Conservation (phyloP, 2,797 vertebrate genomes). For the Onychomys arenicola region DNA sequence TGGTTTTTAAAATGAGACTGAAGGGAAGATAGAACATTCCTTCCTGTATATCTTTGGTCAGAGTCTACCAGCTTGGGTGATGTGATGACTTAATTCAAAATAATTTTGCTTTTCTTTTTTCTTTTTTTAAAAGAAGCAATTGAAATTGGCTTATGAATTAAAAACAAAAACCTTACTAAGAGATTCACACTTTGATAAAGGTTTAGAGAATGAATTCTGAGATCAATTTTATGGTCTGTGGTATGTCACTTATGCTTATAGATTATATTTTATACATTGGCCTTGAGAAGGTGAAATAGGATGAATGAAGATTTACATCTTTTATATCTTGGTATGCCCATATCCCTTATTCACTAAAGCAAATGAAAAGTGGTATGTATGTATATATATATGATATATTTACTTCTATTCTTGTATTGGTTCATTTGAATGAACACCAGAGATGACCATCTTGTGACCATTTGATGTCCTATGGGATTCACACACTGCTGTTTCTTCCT, state of each 20-base stretch:
- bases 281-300: conserved; percentile 71
- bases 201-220: conserved; percentile 59
- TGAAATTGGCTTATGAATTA: conserved; percentile 48
- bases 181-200: conserved; percentile 60
- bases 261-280: conserved; percentile 31
- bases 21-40: conserved; percentile 45
- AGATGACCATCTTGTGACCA: not conserved
- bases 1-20: conserved; percentile 32
- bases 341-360: conserved; percentile 54
- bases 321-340: conserved; percentile 38
- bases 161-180: not conserved
- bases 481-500: not conserved
- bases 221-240: conserved; percentile 63
- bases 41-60: not conserved
- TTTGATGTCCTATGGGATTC: not conserved
- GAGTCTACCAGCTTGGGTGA: not conserved
- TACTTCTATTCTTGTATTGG: not conserved
- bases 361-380: not conserved
- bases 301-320: conserved; percentile 55
- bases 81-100: conserved; percentile 48
- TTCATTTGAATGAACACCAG: not conserved
- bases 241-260: conserved; percentile 11
- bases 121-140: not conserved
- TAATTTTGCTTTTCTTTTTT: not conserved
- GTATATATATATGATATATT: not conserved